Evolutionary conservation across 2,888 invertebrate genomes (phyloP), one percentile per base, ranked within the genome.

Genomic region (Cosmopolites sordidus): DNA sequence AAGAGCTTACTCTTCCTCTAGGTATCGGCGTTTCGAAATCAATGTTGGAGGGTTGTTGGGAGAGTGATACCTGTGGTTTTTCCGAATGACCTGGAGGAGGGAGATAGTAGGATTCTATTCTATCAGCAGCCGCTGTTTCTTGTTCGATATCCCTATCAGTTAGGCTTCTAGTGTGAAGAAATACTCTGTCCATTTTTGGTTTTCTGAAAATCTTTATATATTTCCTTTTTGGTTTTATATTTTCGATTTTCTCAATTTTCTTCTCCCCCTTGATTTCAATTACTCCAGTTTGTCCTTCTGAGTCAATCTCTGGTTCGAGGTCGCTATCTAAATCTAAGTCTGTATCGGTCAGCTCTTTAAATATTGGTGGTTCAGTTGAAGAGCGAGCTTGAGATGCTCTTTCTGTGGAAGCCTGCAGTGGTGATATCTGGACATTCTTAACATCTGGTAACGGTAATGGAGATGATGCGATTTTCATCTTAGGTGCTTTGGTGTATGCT

Each of bases 61-160:
- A 60, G 1, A 46, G 58, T 18, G 46, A 37, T 27, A 58, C 58
- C n/a, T 62, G 42, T 9, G 68, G 69, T 56, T 60, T 58, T 5
- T 56, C 54, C 65, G 75, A 75, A 62, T 81, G 76, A 52, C 78
- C 76, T 48, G 80, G 79, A 0, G 89, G 88, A 0, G 89, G 88
- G 46, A 89, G 75, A 65, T 89, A 89, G 60, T 84, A 87, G 0
- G 85, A 79, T 61, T 87, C 85, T 2, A 84, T 73, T 62, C 82
- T 78, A 69, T 87, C 86, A 1, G 86, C 83, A 12, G 87, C 87
- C 76, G 85, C 83, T 5, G 84, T 78, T 73, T 84, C 78, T 6
- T 59, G 66, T 48, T 66, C 65, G 1, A 62, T 83, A 14, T 80
- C 77, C 1, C 74, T 67, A 5, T 61, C 59, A 16, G 39, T 48